Base-by-base conservation (phyloP, 2,113 vertebrate species). In the Protobothrops flavoviridis region DNA sequence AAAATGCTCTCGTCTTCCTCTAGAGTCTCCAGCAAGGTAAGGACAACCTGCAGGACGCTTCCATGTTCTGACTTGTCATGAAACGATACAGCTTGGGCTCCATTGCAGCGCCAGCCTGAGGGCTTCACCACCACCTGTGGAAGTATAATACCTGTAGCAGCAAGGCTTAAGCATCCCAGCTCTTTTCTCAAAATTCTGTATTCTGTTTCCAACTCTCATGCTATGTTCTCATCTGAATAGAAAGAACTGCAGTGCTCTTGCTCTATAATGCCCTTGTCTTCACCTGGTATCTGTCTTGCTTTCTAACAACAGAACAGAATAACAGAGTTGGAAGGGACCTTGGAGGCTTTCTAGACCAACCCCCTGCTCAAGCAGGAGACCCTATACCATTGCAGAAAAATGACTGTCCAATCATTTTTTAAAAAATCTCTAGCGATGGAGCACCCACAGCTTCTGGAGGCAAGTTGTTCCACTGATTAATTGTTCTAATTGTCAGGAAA, bases 1-100 rank as follows among this genome's bases (percentile, higher is more conserved):
- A 98, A 88, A n/a, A 97, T 95, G 3, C 97, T 96, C 94, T 97
- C 97, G 24, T 96, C 97, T n/a, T 97, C 97, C 69, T 97, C 97
- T 89, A 98, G 94, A 48, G 94, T 96, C 93, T 97, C 96, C 87
- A 98, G 91, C 52, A 96, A 2, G 0, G 48, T 64, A 52, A 95
- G 89, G 59, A 98, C 96, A 0, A 88, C 94, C 88, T 91, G 93
- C 56, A 93, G 96, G 90, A 97, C 94, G 1, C 94, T 13, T 2
- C 91, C 94, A 9, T 43, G 94, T 64, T 95, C 96, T 4, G 3
- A 50, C 92, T 94, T 88, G 0, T 92, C 85, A 52, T 96, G 92
- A 91, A 97, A 96, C 5, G n/a, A 88, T 59, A 96, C 48, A 0
- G 93, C 92, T 26, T 93, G 95, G 89, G 39, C 86, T 15, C 96